Percentiles rank a stretch among this genome's conserved stretches.
Conservation (phyloP, 1,140 invertebrate genomes). For the Delia radicum region DNA sequence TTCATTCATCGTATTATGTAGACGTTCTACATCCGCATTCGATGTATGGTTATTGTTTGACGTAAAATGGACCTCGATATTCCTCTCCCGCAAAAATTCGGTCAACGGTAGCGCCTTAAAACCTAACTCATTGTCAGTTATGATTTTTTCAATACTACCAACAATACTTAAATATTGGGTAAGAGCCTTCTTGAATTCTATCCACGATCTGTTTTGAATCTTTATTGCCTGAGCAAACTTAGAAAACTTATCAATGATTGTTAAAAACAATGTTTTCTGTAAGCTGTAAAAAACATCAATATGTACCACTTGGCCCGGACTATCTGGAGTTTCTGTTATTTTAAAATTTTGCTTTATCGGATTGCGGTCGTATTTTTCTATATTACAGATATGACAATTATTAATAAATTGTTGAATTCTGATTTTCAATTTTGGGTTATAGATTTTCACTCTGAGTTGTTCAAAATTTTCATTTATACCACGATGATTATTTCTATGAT, state of each 20-base stretch:
- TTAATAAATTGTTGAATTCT: not conserved
- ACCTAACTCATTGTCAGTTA: not conserved
- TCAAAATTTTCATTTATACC: constrained; percentile 11
- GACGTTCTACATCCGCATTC: not conserved
- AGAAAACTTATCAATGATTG: not conserved
- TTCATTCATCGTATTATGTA: constrained; percentile 24
- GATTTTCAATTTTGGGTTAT: not conserved
- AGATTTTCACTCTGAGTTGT: not conserved
- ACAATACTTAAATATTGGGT: not conserved
- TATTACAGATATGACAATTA: not conserved
- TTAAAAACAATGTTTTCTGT: not conserved
- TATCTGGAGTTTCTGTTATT: not conserved
- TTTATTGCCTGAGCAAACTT: not conserved
- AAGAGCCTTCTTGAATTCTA: not conserved
- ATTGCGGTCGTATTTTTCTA: not conserved
- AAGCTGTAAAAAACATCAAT: not conserved
- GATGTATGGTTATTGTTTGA: not conserved
- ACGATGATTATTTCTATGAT: constrained; percentile 23
- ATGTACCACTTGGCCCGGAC: not conserved
- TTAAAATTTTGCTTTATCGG: not conserved
- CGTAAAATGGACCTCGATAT: not conserved
- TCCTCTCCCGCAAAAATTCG: not conserved
- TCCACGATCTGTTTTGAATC: not conserved
- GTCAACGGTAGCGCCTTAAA: not conserved
- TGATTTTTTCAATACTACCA: not conserved